A percentile compares a stretch with the other conserved stretches of the same genome.
Conservation (phyloP, 35 echinoderm and acorn worm genomes). For the Holothuria glaberrima region DNA sequence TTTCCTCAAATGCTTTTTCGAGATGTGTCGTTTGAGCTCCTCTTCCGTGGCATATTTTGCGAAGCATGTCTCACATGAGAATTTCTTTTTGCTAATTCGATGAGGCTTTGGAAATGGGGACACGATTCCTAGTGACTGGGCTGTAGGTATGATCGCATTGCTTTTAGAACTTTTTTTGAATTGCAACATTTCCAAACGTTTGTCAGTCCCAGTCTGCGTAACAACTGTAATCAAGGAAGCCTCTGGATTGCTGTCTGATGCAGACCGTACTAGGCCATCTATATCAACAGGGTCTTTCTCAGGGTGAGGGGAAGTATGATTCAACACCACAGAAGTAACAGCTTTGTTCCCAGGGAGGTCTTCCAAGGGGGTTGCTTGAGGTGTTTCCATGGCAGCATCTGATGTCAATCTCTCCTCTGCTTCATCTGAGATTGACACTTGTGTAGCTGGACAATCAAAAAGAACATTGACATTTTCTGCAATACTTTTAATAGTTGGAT, state of each 20-base stretch:
- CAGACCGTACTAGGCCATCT: conserved; percentile 69
- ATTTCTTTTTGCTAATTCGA: conserved; percentile 66
- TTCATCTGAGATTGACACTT: too few species aligned
- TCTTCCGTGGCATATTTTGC: conserved; percentile 73
- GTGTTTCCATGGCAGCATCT: background rate
- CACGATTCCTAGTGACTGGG: conserved; percentile 84
- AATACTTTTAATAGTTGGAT: background rate
- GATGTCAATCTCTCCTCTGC: too few species aligned
- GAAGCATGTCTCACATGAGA: conserved; percentile 71
- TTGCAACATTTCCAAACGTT: conserved; percentile 73
- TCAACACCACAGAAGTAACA: background rate
- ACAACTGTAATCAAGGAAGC: conserved; percentile 89
- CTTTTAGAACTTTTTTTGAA: conserved; percentile 91
- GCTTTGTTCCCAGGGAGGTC: background rate
- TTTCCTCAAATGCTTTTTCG: conserved; percentile 80
- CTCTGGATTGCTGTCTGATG: conserved; percentile 77
- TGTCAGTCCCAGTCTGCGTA: conserved; percentile 62
- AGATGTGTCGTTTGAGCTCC: conserved; percentile 75
- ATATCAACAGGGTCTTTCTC: conserved; percentile 61
- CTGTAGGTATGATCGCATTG: conserved; percentile 92
- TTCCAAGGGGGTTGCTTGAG: background rate
- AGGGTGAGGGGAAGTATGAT: background rate
- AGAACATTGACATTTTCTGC: background rate
- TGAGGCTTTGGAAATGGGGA: conserved; percentile 78
- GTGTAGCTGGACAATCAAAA: too few species aligned